Evolutionary conservation across 1,140 invertebrate genomes (phyloP).

Genomic region (Heliothis virescens): DNA sequence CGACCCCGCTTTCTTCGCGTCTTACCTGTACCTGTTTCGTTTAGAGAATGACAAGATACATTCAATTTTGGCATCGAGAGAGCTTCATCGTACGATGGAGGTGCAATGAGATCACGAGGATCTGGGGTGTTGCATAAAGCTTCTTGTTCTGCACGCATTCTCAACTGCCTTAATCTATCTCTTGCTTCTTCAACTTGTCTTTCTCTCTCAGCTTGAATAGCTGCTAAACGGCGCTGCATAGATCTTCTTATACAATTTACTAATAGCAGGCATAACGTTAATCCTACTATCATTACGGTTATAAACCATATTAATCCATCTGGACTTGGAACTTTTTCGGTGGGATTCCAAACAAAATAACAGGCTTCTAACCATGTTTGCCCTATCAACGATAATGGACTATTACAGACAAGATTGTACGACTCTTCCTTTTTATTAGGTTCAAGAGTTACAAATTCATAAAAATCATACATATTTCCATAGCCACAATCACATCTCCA

Average conservation of each 20-base stretch:
- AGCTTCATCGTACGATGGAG: constrained; percentile 91
- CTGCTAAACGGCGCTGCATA: constrained; percentile 86
- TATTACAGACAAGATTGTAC: constrained; percentile 86
- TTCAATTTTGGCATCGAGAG: constrained; percentile 89
- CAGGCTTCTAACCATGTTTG: constrained; percentile 90
- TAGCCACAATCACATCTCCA: constrained; percentile 90
- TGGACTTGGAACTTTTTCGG: constrained; percentile 65
- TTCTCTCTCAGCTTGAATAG: constrained; percentile 87
- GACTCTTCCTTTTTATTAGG: constrained; percentile 87
- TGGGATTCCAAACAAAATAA: constrained; percentile 87
- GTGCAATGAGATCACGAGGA: constrained; percentile 88
- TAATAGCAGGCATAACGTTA: constrained; percentile 81
- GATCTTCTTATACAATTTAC: constrained; percentile 86
- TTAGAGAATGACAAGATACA: constrained; percentile 87
- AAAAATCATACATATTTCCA: constrained; percentile 86
- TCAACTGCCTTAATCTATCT: constrained; percentile 84
- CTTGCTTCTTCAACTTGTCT: constrained; percentile 87
- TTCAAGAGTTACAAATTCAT: constrained; percentile 87
- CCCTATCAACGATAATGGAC: constrained; percentile 87
- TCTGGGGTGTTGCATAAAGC: constrained; percentile 87
- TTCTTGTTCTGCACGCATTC: constrained; percentile 87
- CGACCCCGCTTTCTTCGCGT: constrained; percentile 81
- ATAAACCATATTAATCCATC: constrained; percentile 89
- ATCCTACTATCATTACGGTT: constrained; percentile 85
- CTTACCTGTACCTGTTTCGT: constrained; percentile 84